phyloP scores from a whole-genome alignment of 1,140 invertebrate species.

The Drosophila albomicans region DNA sequence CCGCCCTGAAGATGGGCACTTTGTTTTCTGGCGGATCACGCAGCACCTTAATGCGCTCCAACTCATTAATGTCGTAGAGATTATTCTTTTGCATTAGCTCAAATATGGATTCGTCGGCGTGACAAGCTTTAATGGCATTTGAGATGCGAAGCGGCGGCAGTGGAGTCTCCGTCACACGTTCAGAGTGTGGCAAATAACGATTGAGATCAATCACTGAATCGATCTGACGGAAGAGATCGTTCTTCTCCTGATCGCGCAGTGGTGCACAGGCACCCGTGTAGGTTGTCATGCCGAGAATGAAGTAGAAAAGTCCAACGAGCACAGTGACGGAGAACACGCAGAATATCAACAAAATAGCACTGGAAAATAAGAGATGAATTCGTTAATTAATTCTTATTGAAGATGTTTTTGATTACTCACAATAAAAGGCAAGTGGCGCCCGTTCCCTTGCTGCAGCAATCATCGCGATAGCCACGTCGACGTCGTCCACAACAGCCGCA shows the following conservation, averaged over 20 bases:
- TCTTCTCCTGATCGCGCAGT: conserved; percentile 89
- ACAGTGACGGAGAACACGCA: conserved; percentile 90
- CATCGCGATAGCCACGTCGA: conserved; percentile 45
- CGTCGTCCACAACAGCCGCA: conserved; percentile 88
- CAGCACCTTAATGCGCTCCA: conserved; percentile 48
- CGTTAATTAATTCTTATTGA: not conserved
- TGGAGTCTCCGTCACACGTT: not conserved
- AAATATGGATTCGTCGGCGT: conserved; percentile 91
- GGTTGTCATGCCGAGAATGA: conserved; percentile 89
- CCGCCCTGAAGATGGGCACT: conserved; percentile 81
- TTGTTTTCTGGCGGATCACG: conserved; percentile 72
- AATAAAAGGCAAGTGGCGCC: conserved; percentile 93
- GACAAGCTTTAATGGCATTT: conserved; percentile 88
- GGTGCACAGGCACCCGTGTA: conserved; percentile 92
- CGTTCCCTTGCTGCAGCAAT: conserved; percentile 94
- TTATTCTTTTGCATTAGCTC: conserved; percentile 86
- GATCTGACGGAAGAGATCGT: conserved; percentile 88
- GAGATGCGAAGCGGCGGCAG: conserved; percentile 69
- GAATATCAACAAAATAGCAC: conserved; percentile 93
- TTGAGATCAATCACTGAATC: conserved; percentile 88
- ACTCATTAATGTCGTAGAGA: conserved; percentile 67
- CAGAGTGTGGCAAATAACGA: conserved; percentile 50
- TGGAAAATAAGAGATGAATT: conserved; percentile 84
- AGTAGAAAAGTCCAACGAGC: conserved; percentile 89
- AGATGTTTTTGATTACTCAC: conserved; percentile 86